Evolutionary conservation across 2,113 vertebrate species (phyloP).

Genomic region (Pteronura brasiliensis): DNA sequence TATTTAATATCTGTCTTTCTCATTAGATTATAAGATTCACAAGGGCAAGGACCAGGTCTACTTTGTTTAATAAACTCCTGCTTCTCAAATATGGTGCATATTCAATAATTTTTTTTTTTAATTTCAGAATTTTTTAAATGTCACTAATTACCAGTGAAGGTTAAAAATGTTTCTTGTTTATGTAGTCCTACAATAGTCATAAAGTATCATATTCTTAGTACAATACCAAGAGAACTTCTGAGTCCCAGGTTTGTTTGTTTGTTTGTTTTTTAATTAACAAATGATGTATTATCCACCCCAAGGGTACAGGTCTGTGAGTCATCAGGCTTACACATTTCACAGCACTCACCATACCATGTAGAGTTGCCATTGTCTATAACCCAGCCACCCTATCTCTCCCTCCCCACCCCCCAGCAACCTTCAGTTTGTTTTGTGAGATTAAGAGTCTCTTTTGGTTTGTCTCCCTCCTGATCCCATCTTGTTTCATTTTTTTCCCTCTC

Average conservation of each 20-base stretch:
- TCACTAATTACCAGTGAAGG: background rate
- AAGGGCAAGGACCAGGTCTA: background rate
- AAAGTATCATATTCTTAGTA: background rate
- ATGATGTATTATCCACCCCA: too few species aligned
- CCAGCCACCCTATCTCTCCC: too few species aligned
- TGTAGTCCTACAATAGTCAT: background rate
- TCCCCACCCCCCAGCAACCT: too few species aligned
- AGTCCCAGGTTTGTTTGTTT: background rate
- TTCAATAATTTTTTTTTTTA: background rate
- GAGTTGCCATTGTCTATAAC: too few species aligned
- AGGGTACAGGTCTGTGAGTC: too few species aligned
- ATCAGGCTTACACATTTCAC: too few species aligned
- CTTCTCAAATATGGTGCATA: background rate
- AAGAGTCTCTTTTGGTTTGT: too few species aligned
- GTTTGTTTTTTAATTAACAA: too few species aligned
- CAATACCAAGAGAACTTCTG: background rate
- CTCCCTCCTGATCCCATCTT: too few species aligned
- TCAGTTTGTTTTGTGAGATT: too few species aligned
- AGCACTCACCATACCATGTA: too few species aligned
- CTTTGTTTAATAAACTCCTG: background rate
- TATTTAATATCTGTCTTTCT: background rate
- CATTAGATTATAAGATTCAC: background rate
- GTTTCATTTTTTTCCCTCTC: too few species aligned
- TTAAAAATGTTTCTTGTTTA: background rate
- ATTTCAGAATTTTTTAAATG: background rate